Conservation (phyloP, 2,797 vertebrate species). For the Anableps anableps region DNA sequence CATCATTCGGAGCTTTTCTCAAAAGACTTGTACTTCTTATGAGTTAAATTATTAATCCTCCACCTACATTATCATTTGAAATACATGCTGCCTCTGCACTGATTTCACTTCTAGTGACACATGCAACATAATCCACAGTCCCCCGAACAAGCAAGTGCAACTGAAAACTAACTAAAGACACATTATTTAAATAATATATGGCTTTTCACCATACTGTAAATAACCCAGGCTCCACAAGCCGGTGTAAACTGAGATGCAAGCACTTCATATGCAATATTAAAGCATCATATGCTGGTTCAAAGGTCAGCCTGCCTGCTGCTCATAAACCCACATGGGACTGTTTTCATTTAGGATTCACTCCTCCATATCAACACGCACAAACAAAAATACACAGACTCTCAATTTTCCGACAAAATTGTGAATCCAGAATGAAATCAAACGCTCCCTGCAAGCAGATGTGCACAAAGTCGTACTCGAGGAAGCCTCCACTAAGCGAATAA, state of each 20-base stretch:
- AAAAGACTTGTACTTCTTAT: slow-evolving; percentile 60
- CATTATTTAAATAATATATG: slow-evolving; percentile 28
- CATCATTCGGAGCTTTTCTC: slow-evolving; percentile 49
- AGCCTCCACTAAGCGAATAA: slow-evolving; percentile 51
- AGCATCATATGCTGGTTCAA: slow-evolving; percentile 71
- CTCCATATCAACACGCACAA: slow-evolving; percentile 26
- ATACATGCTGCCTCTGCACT: slow-evolving; percentile 69
- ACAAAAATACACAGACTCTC: slow-evolving; percentile 41
- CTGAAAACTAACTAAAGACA: slow-evolving; percentile 35
- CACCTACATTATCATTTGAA: slow-evolving; percentile 70
- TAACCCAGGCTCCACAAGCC: slow-evolving; percentile 48
- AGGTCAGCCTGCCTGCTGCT: slow-evolving; percentile 72
- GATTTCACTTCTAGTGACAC: slow-evolving; percentile 67
- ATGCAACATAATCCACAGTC: slow-evolving; percentile 60
- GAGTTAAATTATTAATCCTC: slow-evolving; percentile 73
- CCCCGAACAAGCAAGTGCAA: slow-evolving; percentile 45
- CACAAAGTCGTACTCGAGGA: slow-evolving; percentile 50
- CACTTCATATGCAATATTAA: slow-evolving; percentile 66
- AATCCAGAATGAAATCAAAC: slow-evolving; percentile 56
- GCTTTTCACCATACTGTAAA: slow-evolving; percentile 32
- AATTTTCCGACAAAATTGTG: slow-evolving; percentile 56
- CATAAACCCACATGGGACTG: slow-evolving; percentile 68
- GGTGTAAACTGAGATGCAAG: slow-evolving; percentile 54
- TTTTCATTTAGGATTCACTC: slow-evolving; percentile 66
- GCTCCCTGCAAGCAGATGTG: slow-evolving; percentile 38